These are phyloP conservation scores for Ellobius talpinus DNA, from an alignment of 2,113 vertebrate species.

Conservation along the genomic window DNA sequence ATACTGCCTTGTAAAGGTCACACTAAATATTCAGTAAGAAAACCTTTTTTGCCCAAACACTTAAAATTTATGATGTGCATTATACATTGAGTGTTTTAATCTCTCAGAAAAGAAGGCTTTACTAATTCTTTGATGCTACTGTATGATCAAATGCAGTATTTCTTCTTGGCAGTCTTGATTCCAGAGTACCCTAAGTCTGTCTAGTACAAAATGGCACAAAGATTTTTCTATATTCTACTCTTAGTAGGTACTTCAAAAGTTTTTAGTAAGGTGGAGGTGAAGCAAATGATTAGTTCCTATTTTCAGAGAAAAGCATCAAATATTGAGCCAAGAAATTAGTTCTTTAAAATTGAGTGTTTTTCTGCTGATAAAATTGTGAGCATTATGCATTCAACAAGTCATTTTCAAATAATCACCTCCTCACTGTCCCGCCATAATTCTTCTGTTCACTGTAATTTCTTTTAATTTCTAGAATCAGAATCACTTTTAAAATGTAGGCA, in stretches of 20 bases:
- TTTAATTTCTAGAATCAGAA: background rate
- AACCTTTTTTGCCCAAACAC: background rate
- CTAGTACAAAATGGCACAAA: background rate
- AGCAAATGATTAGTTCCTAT: background rate
- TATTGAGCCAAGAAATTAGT: background rate
- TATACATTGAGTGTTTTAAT: background rate
- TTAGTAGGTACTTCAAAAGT: background rate
- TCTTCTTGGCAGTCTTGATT: background rate
- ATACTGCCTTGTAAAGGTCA: background rate
- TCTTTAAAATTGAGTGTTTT: slow-evolving; percentile 34
- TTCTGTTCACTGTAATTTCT: background rate
- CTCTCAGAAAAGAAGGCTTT: slow-evolving; percentile 44
- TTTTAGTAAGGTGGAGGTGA: background rate
- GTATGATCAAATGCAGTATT: background rate
- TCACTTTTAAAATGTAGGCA: slow-evolving; percentile 20
- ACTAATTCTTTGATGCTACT: background rate
- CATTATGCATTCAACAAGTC: background rate
- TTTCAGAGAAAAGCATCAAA: slow-evolving; percentile 26
- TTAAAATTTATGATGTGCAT: background rate
- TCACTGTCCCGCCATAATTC: background rate
- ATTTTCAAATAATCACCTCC: background rate
- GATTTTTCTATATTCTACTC: background rate
- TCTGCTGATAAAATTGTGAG: background rate
- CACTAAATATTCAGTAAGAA: background rate
- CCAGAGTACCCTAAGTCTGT: background rate